Evolutionary conservation across 2,888 invertebrate species (phyloP).

Genomic region (Epistrophella euchroma): DNA sequence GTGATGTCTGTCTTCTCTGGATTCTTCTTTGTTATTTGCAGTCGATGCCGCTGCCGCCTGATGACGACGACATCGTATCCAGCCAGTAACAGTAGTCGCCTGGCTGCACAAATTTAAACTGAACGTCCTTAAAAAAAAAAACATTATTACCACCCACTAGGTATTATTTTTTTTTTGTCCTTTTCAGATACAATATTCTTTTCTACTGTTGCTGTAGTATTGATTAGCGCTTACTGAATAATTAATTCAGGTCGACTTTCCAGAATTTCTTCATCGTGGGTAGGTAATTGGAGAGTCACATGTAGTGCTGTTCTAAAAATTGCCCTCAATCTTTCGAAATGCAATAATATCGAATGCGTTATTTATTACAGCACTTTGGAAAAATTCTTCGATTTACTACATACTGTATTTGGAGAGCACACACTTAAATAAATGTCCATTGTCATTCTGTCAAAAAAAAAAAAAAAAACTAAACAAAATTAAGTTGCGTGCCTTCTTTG

Average conservation of each 20-base stretch:
- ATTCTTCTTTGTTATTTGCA: slow-evolving; percentile 24
- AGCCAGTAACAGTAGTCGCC: not conserved
- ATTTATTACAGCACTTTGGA: not conserved
- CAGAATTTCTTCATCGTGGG: not conserved
- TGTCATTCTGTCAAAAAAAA: no score
- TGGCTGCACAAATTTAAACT: not conserved
- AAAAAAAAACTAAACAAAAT: no score
- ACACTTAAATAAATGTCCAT: no score
- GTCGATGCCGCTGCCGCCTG: not conserved
- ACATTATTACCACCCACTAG: not conserved
- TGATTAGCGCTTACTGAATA: slow-evolving; percentile 60
- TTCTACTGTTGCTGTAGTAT: slow-evolving; percentile 28
- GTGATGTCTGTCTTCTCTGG: slow-evolving; percentile 49
- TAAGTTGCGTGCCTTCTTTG: no score
- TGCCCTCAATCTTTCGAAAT: not conserved
- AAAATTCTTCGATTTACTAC: not conserved
- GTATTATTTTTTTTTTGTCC: not conserved
- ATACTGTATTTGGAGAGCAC: not conserved
- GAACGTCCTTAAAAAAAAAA: no score
- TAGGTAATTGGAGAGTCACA: not conserved
- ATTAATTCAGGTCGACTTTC: slow-evolving; percentile 33
- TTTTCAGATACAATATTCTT: no score
- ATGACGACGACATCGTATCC: not conserved
- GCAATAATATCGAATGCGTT: not conserved
- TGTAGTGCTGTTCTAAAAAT: not conserved